Conservation (phyloP, 2,888 invertebrate species). For the Pterostichus madidus region DNA sequence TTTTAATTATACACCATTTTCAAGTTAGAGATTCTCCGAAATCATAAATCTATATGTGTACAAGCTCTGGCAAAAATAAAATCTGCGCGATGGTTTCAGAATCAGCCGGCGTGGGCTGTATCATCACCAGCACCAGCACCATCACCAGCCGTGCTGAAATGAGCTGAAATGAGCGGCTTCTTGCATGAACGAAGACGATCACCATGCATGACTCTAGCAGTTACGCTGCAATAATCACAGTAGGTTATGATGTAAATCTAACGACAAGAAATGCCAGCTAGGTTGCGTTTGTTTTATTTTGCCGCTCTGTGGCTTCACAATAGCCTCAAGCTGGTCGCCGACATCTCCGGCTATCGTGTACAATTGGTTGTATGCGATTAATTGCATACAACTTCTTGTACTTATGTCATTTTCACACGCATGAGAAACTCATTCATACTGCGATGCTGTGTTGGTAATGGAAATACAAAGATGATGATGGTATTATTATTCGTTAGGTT, state of each 20-base stretch:
- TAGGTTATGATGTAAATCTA: slow-evolving; percentile 55
- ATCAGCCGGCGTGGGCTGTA: slow-evolving; percentile 24
- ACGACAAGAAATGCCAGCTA: slow-evolving; percentile 50
- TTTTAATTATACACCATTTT: too few species aligned
- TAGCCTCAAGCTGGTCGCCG: slow-evolving; percentile 40
- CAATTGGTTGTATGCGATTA: slow-evolving; percentile 48
- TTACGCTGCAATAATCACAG: slow-evolving; percentile 54
- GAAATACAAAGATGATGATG: slow-evolving; percentile 47
- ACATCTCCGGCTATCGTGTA: slow-evolving; percentile 19
- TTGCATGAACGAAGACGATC: slow-evolving; percentile 49
- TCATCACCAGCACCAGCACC: not conserved
- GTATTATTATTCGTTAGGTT: slow-evolving; percentile 54
- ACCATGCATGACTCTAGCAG: slow-evolving; percentile 47
- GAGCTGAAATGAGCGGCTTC: slow-evolving; percentile 44
- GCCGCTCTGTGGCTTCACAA: slow-evolving; percentile 38
- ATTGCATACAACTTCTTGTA: slow-evolving; percentile 50
- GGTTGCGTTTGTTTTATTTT: slow-evolving; percentile 24
- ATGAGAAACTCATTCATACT: slow-evolving; percentile 53
- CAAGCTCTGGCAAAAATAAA: not conserved
- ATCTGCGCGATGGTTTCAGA: not conserved
- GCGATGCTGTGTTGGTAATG: slow-evolving; percentile 9
- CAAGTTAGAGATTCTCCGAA: too few species aligned
- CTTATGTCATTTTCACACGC: slow-evolving; percentile 59
- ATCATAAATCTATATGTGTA: too few species aligned
- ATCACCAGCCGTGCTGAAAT: slow-evolving; percentile 19